Evolutionary conservation across 1,140 invertebrate genomes (phyloP).

Genomic region (Eupristina koningsbergeri): DNA sequence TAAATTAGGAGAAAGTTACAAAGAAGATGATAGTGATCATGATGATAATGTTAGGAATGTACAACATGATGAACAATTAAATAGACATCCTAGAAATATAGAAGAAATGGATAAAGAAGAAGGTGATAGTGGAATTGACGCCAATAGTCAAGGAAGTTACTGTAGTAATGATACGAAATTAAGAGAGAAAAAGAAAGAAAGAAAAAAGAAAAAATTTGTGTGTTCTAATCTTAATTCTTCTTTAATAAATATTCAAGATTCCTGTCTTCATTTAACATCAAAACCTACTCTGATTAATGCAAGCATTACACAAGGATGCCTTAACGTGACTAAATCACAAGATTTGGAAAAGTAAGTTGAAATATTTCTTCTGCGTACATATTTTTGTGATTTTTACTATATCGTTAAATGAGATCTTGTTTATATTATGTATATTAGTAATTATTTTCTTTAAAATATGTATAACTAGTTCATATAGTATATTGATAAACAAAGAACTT

Average conservation of each 20-base stretch:
- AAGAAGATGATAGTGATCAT: conserved; percentile 74
- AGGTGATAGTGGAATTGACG: conserved; percentile 89
- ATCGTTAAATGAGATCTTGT: no score
- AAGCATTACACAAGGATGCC: conserved; percentile 56
- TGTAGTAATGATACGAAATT: conserved; percentile 83
- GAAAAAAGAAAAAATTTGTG: conserved; percentile 82
- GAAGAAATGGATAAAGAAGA: conserved; percentile 81
- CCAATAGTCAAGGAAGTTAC: conserved; percentile 88
- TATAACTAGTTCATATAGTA: no score
- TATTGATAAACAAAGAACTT: no score
- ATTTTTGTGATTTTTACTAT: no score
- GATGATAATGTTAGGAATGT: conserved; percentile 68
- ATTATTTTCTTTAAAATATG: no score
- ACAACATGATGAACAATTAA: conserved; percentile 65
- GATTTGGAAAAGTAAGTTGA: conserved; percentile 66
- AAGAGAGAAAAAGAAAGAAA: conserved; percentile 80
- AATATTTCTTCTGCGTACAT: no score
- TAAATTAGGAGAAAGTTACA: conserved; percentile 76
- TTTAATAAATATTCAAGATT: conserved; percentile 63
- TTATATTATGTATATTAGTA: no score
- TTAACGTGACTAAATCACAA: conserved; percentile 60
- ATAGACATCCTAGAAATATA: conserved; percentile 65
- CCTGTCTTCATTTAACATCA: conserved; percentile 63
- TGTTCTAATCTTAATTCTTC: conserved; percentile 57
- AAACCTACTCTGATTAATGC: conserved; percentile 55